Conservation (phyloP, 2,113 vertebrate species). For the Leucopternis melanops region DNA sequence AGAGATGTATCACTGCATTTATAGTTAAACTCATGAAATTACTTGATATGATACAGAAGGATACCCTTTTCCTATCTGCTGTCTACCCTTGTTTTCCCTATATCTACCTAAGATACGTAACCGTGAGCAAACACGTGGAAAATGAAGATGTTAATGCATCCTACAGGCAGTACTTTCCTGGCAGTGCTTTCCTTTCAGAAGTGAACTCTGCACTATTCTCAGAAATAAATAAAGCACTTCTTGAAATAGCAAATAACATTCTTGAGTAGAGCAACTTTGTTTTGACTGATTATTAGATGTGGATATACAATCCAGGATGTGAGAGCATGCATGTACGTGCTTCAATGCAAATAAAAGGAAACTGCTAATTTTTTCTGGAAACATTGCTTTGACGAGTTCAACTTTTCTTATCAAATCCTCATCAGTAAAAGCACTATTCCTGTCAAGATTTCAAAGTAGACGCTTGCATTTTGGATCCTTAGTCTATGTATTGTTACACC, state of each 20-base stretch:
- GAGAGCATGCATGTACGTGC: neutral
- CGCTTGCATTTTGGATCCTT: neutral
- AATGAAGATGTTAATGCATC: neutral
- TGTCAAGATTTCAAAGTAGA: neutral
- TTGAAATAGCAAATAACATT: neutral
- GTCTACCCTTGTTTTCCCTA: neutral
- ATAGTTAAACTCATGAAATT: neutral
- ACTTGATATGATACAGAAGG: neutral
- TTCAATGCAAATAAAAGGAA: neutral
- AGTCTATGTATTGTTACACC: neutral
- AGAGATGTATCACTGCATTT: neutral
- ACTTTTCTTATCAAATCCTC: neutral
- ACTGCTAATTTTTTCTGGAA: neutral
- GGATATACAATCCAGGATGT: neutral
- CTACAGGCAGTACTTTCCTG: neutral
- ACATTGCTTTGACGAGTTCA: neutral
- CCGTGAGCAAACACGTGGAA: rapidly evolving
- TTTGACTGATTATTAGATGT: neutral
- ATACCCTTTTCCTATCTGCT: neutral
- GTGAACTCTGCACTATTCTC: neutral
- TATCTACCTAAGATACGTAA: neutral
- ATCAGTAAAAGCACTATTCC: neutral
- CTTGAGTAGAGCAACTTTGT: neutral
- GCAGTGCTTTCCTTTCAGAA: neutral
- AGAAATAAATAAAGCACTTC: neutral